phyloP scores from a whole-genome alignment of 2,797 vertebrate genomes.

The Sebastes variabilis region DNA sequence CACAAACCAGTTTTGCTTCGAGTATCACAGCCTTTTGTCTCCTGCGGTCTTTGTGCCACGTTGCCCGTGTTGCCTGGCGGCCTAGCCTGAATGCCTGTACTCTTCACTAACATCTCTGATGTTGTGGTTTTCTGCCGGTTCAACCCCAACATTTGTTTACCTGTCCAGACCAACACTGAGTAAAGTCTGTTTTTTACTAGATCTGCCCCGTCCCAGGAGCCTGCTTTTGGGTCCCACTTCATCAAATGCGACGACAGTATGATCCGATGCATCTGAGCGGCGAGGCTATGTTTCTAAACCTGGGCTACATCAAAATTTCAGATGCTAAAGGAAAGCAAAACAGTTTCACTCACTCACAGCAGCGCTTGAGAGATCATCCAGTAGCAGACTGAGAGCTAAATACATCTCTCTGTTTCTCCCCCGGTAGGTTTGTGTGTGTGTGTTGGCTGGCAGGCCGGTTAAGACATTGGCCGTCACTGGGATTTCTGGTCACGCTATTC shows the following conservation, averaged over 20 bases:
- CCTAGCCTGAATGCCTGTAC: neutral
- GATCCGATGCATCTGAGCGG: conserved; percentile 15
- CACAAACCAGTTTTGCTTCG: neutral
- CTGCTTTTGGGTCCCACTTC: conserved; percentile 13
- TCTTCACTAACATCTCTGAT: neutral
- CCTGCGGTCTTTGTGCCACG: neutral
- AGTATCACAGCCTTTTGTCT: neutral
- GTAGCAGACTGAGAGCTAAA: conserved; percentile 44
- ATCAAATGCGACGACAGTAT: conserved; percentile 29
- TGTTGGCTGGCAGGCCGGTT: conserved; percentile 40
- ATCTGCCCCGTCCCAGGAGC: conserved; percentile 18
- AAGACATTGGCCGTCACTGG: conserved; percentile 61
- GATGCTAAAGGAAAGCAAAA: conserved; percentile 55
- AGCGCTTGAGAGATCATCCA: conserved; percentile 34
- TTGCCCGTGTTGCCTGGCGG: neutral
- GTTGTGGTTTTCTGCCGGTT: neutral
- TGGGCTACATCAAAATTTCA: conserved; percentile 41
- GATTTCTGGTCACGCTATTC: conserved; percentile 73
- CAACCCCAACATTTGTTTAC: conserved; percentile 5
- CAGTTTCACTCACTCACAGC: conserved; percentile 39
- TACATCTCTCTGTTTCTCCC: conserved; percentile 38
- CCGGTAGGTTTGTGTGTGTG: conserved; percentile 17
- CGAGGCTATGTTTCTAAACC: conserved; percentile 14
- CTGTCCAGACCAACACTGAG: neutral
- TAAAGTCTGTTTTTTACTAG: conserved; percentile 9